These are phyloP conservation scores for Chrysemys picta DNA, from an alignment of 2,113 vertebrate genomes.

Conservation along the genomic window DNA sequence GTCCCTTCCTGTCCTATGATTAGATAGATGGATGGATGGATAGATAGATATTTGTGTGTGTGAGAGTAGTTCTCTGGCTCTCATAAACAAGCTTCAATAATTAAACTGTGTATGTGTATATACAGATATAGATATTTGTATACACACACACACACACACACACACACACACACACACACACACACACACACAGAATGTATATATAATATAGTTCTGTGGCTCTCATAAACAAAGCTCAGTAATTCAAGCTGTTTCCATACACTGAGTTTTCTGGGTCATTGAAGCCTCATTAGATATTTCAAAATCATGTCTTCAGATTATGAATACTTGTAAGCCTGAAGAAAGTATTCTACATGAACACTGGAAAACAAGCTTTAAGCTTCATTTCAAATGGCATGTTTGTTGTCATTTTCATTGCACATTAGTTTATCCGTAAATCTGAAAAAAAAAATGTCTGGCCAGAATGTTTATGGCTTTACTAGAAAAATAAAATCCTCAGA, in stretches of 20 bases:
- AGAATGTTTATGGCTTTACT: conserved; percentile 38
- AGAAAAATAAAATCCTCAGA: conserved; percentile 53
- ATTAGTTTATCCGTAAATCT: conserved; percentile 55
- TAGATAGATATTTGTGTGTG: neutral
- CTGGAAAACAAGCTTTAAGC: conserved; percentile 44
- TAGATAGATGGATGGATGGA: too few relatives aligned
- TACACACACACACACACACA: neutral
- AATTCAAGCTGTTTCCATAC: conserved; percentile 28
- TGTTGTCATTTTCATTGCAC: conserved; percentile 34
- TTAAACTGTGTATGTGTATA: too few relatives aligned
- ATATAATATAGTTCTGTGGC: neutral
- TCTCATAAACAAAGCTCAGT: conserved; percentile 6
- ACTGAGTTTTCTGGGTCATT: conserved; percentile 68
- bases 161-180: neutral
- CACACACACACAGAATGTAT: neutral
- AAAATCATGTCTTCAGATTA: conserved; percentile 49
- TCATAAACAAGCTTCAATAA: too few relatives aligned
- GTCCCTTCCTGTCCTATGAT: too few relatives aligned
- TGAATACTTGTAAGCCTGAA: conserved; percentile 64
- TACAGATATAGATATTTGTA: neutral
- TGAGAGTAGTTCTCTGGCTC: neutral
- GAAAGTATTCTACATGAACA: conserved; percentile 52
- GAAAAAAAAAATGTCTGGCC: neutral
- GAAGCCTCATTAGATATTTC: conserved; percentile 69
- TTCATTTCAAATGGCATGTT: conserved; percentile 37